phyloP scores from a whole-genome alignment of 2,888 invertebrate genomes.

The Zhuqinia jingwanae region DNA sequence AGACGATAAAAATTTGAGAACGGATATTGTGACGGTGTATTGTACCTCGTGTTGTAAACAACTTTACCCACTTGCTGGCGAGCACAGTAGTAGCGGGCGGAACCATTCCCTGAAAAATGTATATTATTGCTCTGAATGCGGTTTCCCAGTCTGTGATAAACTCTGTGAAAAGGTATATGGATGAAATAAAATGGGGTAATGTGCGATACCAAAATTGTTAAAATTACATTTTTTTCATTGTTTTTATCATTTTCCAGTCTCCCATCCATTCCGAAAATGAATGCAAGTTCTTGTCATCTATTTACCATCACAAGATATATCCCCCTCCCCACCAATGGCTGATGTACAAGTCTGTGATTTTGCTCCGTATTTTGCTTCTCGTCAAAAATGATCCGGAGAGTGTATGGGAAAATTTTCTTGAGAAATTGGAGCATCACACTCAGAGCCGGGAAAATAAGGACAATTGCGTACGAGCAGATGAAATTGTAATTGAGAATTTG shows the following conservation, averaged over 20 bases:
- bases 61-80: constrained; percentile 13
- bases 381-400: constrained; percentile 37
- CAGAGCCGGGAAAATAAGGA: constrained; percentile 58
- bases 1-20: constrained; percentile 62
- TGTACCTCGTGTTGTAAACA: constrained; percentile 69
- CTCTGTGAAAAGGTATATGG: constrained; percentile 66
- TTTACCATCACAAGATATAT: constrained; percentile 42
- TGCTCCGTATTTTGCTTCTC: constrained; percentile 63
- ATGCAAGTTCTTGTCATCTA: constrained; percentile 61
- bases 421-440: constrained; percentile 71
- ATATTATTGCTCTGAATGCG: constrained; percentile 60
- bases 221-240: not conserved
- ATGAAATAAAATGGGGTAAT: not conserved
- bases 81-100: not conserved
- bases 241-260: constrained; percentile 40
- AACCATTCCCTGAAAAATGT: not conserved
- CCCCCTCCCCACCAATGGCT: constrained; percentile 70
- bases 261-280: constrained; percentile 68
- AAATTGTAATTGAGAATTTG: constrained; percentile 69
- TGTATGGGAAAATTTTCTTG: constrained; percentile 66
- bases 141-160: constrained; percentile 71
- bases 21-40: constrained; percentile 23
- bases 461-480: constrained; percentile 65
- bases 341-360: constrained; percentile 71
- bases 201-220: not conserved